phyloP scores from a whole-genome alignment of 2,113 vertebrate genomes.

The Agapornis roseicollis region DNA sequence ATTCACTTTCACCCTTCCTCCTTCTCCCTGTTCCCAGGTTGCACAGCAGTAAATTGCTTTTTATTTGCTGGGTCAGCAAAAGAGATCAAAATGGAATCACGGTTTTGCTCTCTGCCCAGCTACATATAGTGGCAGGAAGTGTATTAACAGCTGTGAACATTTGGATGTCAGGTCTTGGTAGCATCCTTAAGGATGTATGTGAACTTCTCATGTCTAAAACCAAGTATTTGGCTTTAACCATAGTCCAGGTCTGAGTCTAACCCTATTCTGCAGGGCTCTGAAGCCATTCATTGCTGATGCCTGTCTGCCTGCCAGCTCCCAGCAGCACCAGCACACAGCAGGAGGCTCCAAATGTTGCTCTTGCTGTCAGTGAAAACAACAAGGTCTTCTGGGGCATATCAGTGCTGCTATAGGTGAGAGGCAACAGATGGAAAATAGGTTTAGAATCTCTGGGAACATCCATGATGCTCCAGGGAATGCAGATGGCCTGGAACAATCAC shows the following conservation, averaged over 20 bases:
- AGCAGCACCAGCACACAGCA: neutral
- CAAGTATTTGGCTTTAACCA: neutral
- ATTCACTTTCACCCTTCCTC: neutral
- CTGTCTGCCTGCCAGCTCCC: neutral
- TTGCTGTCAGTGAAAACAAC: neutral
- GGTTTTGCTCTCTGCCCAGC: neutral
- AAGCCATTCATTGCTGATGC: neutral
- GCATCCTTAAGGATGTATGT: neutral
- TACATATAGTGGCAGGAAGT: neutral
- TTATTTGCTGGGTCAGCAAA: neutral
- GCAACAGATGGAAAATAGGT: conserved; percentile 51
- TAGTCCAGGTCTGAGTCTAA: fast-evolving
- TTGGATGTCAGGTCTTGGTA: neutral
- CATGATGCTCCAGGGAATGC: neutral
- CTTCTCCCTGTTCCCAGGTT: neutral
- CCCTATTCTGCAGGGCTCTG: neutral
- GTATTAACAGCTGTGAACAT: neutral
- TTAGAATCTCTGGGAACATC: neutral
- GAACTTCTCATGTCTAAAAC: neutral
- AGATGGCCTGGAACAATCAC: conserved; percentile 1
- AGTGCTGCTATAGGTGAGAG: conserved; percentile 3
- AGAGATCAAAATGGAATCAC: neutral
- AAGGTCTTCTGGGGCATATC: conserved; percentile 10
- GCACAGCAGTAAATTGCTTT: neutral
- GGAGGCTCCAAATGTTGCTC: neutral